These are phyloP conservation scores for Phrynocephalus guinanensis DNA, from an alignment of 2,797 vertebrate genomes.

Conservation along the genomic window DNA sequence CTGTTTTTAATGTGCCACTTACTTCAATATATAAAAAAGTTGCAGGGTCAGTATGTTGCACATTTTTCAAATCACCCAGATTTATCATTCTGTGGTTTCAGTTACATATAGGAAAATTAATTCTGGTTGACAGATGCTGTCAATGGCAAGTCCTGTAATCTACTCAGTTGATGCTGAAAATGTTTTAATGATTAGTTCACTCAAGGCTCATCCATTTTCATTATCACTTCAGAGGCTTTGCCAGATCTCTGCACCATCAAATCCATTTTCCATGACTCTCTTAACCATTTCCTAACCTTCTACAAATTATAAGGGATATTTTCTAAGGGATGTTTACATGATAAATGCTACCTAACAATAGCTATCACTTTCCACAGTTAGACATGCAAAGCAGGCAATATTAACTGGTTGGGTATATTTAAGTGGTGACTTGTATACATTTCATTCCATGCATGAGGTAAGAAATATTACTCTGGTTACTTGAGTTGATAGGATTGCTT, in stretches of 20 bases:
- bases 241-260: neutral
- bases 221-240: neutral
- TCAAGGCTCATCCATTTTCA: neutral
- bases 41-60: no score
- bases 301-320: neutral
- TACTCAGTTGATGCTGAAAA: neutral
- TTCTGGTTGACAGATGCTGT: constrained; percentile 1
- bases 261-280: neutral
- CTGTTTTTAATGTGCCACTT: neutral
- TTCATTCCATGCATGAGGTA: no score
- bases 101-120: neutral
- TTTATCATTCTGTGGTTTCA: neutral
- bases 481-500: no score
- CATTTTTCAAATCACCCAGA: neutral
- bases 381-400: neutral
- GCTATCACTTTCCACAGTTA: neutral
- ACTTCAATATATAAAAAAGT: neutral
- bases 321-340: neutral
- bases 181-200: neutral
- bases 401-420: neutral
- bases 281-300: neutral
- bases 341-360: neutral
- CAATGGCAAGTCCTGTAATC: neutral
- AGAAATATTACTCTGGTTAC: no score
- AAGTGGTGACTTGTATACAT: no score